Conservation (phyloP, 2,888 invertebrate species). For the Boloria euphrosyne region DNA sequence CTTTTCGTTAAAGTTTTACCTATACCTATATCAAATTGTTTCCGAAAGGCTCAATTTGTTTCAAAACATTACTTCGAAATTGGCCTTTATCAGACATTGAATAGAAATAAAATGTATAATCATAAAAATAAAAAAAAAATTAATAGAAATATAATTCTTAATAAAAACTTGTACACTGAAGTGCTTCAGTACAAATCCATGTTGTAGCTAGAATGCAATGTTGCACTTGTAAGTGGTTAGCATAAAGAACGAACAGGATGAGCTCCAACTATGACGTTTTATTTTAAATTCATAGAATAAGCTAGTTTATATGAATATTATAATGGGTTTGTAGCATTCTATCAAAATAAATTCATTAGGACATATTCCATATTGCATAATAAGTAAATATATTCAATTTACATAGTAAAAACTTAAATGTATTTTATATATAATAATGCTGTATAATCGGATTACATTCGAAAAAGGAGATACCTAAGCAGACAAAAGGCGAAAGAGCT, state of each 20-base stretch:
- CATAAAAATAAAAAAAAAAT: neutral
- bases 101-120: neutral
- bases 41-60: no score
- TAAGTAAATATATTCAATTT: neutral
- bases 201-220: constrained; percentile 1
- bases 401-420: constrained; percentile 14
- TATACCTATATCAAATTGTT: no score
- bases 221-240: constrained; percentile 2
- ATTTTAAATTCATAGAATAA: constrained; percentile 12
- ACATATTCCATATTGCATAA: neutral
- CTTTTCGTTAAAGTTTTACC: no score
- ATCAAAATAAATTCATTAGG: no score
- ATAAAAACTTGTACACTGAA: neutral
- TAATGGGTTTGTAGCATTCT: no score
- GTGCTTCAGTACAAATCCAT: neutral
- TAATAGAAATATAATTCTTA: neutral
- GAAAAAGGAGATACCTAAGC: constrained; percentile 18
- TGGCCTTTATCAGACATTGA: no score
- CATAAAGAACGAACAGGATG: constrained; percentile 8
- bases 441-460: constrained; percentile 25
- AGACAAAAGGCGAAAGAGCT: constrained; percentile 27
- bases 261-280: constrained; percentile 11
- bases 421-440: constrained; percentile 6
- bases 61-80: no score
- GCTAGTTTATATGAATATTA: constrained; percentile 13